Percentiles rank a stretch among this genome's conserved stretches.
These are phyloP conservation scores for Nycteola revayana DNA, from an alignment of 2,888 invertebrate genomes.

Conservation along the genomic window DNA sequence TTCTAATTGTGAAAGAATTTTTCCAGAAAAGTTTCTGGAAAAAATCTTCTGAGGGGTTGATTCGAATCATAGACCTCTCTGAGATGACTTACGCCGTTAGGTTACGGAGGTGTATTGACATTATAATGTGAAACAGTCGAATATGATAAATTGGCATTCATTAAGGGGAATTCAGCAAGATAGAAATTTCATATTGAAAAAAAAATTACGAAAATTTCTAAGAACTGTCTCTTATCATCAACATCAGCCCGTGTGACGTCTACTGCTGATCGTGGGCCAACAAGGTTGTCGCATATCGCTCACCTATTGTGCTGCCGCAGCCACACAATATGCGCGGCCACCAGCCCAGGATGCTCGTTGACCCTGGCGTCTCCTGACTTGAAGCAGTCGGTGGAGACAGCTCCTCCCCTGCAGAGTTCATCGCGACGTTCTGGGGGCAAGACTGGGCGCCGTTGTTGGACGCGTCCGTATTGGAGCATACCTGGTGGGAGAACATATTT, in stretches of 20 bases:
- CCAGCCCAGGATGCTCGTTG: slow-evolving; percentile 91
- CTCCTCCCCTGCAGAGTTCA: slow-evolving; percentile 87
- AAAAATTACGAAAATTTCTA: not conserved
- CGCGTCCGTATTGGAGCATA: slow-evolving; percentile 84
- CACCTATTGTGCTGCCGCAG: slow-evolving; percentile 87
- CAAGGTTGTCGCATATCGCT: not conserved
- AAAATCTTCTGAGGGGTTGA: no score
- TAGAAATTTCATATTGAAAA: not conserved
- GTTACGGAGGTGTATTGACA: no score
- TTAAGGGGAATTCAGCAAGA: no score
- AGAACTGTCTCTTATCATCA: not conserved
- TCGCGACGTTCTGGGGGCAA: slow-evolving; percentile 82
- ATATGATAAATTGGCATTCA: no score
- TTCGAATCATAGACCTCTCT: no score
- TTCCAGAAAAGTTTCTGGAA: no score
- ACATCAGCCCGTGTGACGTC: no score
- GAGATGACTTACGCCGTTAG: no score
- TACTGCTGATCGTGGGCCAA: not conserved
- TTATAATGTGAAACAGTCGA: no score
- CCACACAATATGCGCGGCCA: slow-evolving; percentile 89
- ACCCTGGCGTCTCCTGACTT: slow-evolving; percentile 89
- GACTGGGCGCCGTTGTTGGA: slow-evolving; percentile 82
- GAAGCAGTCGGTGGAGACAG: slow-evolving; percentile 88
- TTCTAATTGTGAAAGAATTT: no score
- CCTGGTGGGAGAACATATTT: slow-evolving; percentile 44